Base-by-base conservation (phyloP, 2,888 invertebrate species). In the Adelphocoris suturalis region DNA sequence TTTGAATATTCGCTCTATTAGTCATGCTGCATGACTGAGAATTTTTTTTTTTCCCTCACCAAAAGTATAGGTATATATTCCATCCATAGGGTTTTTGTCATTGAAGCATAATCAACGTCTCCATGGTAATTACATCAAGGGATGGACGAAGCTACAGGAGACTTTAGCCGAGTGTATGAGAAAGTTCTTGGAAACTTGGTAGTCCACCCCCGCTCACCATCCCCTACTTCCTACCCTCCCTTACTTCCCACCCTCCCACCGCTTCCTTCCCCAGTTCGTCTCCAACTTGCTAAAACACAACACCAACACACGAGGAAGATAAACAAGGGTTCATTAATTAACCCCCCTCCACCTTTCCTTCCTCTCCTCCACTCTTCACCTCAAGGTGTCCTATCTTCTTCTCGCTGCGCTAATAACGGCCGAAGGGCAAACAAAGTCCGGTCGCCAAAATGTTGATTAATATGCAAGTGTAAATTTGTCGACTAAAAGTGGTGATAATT, bases 281-380 rank as follows among this genome's bases (percentile, higher is more conserved):
- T 68, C 23, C 68, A 68, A 68, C 68, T 68, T 68, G 27, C 23
- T 68, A 68, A 57, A 57, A 68, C 23, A 68, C 68, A 68, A 68
- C 19, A 68, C 68, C 68, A 68, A 68, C 68, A 68, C 23, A 27
- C 68, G 68, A 23, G 12, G 23, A 68, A 68, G 68, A 68, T 68
- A 68, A 68, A 68, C 68, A 68, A 27, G 68, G 23, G 68, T 68
- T 68, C 68, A 68, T 68, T 68, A 68, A 68, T 68, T 68, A 68
- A 11, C 68, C 68, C 68, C 68, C 68, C 13, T 9, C 23, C 11
- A n/a, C n/a, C n/a, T n/a, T n/a, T n/a, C n/a, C n/a, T n/a, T n/a
- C n/a, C n/a, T n/a, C n/a, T n/a, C 57, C n/a, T 0, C 57, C 57
- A 3, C 52, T 16, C 12, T 3, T 52, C n/a, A 16, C 61, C 61